Percentiles rank a stretch among this genome's conserved stretches.
Evolutionary conservation across 2,888 invertebrate species (phyloP).

Genomic region (Baronia brevicornis): DNA sequence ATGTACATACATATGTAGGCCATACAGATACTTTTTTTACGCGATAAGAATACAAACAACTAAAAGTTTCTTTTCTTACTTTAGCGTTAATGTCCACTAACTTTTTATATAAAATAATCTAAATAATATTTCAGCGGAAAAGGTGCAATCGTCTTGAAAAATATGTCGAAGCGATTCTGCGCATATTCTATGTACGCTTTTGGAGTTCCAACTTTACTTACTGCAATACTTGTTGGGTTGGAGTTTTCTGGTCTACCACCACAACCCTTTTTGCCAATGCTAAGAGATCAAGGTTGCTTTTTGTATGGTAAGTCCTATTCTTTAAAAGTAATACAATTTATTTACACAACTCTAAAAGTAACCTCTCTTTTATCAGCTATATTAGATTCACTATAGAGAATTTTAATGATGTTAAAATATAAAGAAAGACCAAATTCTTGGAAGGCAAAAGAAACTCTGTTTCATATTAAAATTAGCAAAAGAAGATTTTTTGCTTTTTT

Average conservation of each 20-base stretch:
- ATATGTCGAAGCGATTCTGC: constrained; percentile 37
- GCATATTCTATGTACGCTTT: constrained; percentile 57
- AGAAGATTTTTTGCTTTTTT: no score
- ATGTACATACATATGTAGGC: no score
- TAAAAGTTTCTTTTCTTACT: no score
- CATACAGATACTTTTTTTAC: no score
- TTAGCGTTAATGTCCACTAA: neutral
- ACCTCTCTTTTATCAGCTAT: neutral
- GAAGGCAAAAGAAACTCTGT: no score
- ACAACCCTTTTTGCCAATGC: constrained; percentile 37
- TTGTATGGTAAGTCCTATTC: constrained; percentile 36
- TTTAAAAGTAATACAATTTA: neutral
- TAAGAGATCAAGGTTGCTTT: constrained; percentile 52
- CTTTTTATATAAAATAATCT: constrained; percentile 6
- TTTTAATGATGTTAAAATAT: no score
- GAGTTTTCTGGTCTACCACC: constrained; percentile 49
- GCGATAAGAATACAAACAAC: no score
- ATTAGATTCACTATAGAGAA: no score
- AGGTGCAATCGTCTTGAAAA: constrained; percentile 40
- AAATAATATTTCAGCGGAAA: constrained; percentile 47
- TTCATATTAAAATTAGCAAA: no score
- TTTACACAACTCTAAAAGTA: neutral
- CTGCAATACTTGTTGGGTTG: constrained; percentile 38
- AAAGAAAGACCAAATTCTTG: no score
- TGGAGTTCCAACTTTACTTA: constrained; percentile 46